phyloP scores from a whole-genome alignment of 92 coral and sea anemone species.

The Hydrozoanthus gracilis region DNA sequence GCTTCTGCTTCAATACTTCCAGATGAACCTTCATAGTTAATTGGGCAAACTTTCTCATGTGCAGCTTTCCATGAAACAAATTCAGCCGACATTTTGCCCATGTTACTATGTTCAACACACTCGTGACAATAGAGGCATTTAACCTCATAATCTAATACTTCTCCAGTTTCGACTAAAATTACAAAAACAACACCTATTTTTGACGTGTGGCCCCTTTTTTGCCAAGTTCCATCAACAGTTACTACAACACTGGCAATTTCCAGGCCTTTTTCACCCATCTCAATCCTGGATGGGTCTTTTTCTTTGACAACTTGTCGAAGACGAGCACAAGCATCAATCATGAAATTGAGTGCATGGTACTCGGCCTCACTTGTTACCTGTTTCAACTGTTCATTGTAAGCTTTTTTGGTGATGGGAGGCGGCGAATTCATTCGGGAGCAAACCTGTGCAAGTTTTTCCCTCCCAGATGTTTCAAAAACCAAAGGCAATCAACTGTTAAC shows the following conservation, averaged over 20 bases:
- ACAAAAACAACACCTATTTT: conserved; percentile 58
- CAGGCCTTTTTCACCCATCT: conserved; percentile 27
- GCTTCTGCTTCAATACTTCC: conserved; percentile 60
- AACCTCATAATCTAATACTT: conserved; percentile 55
- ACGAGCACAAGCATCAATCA: conserved; percentile 20
- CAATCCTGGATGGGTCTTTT: conserved; percentile 37
- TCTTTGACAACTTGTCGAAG: conserved; percentile 7
- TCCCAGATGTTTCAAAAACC: conserved; percentile 18
- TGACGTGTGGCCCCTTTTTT: conserved; percentile 55
- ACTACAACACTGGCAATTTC: conserved; percentile 47
- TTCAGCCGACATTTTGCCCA: conserved; percentile 41
- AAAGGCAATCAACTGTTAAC: background rate
- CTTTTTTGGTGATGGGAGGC: conserved; percentile 13
- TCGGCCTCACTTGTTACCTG: background rate
- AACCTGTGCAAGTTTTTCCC: conserved; percentile 6
- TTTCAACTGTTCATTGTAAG: conserved; percentile 1
- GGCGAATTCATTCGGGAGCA: conserved; percentile 20
- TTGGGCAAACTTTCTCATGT: conserved; percentile 46
- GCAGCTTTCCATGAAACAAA: conserved; percentile 45
- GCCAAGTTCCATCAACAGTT: conserved; percentile 62
- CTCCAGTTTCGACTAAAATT: conserved; percentile 50
- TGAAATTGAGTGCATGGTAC: background rate
- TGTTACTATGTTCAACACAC: conserved; percentile 45
- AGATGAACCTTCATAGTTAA: conserved; percentile 51
- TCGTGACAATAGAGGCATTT: conserved; percentile 50